Evolutionary conservation across 2,888 invertebrate genomes (phyloP).

Genomic region (Helicoverpa assulta): DNA sequence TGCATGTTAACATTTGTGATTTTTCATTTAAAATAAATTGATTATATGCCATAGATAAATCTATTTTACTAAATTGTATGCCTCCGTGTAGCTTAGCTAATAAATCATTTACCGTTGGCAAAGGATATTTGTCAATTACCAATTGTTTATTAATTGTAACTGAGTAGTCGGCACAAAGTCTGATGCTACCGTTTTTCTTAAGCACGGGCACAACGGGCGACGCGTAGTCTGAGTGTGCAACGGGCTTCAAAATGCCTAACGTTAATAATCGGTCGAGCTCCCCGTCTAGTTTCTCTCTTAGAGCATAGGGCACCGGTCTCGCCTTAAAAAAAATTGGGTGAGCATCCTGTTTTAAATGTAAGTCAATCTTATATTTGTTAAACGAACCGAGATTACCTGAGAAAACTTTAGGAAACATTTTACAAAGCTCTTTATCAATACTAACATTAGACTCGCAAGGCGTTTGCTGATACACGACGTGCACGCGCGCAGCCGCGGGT

Average conservation of each 20-base stretch:
- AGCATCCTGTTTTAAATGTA: slow-evolving; percentile 1
- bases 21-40: not conserved
- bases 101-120: not conserved
- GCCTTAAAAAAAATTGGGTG: slow-evolving; percentile 35
- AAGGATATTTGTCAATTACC: not conserved
- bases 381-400: slow-evolving; percentile 5
- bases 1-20: not conserved
- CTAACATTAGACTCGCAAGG: not conserved
- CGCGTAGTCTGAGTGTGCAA: too few species aligned
- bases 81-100: not conserved
- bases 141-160: not conserved
- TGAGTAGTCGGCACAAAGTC: not conserved
- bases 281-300: too few species aligned
- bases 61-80: not conserved
- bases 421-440: too few species aligned
- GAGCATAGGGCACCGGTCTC: slow-evolving; percentile 33
- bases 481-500: not conserved
- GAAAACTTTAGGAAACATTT: slow-evolving; percentile 6
- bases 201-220: too few species aligned
- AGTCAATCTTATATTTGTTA: slow-evolving; percentile 9
- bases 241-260: too few species aligned
- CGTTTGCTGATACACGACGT: slow-evolving; percentile 1
- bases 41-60: not conserved
- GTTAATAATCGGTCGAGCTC: too few species aligned
- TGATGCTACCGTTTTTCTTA: not conserved